Base-by-base conservation (phyloP, 2,888 invertebrate genomes). In the Mactromeris polynyma region DNA sequence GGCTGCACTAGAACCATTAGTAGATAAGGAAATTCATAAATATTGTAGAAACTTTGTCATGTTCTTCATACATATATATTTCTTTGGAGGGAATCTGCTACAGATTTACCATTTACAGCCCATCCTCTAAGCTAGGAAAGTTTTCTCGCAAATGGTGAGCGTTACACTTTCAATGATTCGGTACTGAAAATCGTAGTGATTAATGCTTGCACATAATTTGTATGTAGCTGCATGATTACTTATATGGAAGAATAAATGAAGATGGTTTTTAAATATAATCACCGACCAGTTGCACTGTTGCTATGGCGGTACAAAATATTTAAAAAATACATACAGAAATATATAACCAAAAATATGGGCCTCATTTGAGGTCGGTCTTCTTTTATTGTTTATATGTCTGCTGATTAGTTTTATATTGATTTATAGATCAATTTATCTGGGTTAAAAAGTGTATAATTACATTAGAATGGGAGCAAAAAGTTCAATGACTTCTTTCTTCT, bases 321-420 rank as follows among this genome's bases (percentile, higher is more conserved):
- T 42, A 42, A 6, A 9, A 26, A n/a, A 2, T 26, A 64, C 2
- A 26, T 0, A 7, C 2, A 26, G n/a, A 9, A 64, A 26, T 64
- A n/a, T n/a, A 7, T 26, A 64, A 64, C 26, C 26, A 11, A 33
- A 26, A 54, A 38, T 33, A 33, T 51, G 84, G 78, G 54, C 78
- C 84, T 84, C 78, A 84, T 84, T 84, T 84, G 84, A 84, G 78
- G 78, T 84, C 73, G 33, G 17, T 77, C 36, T 73, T 73, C 21
- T 38, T 36, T 77, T 78, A n/a, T 54, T 54, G 51, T 69, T 58
- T 78, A 19, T 33, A 77, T 19, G 26, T 42, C 40, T 42, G 46
- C 40, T 17, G n/a, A 42, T n/a, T 79, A 40, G 36, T 40, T 79
- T 79, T 40, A 42, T 36, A 79, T 17, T 46, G 17, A 14, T 40